These are phyloP conservation scores for Arnoldichthys spilopterus DNA, from an alignment of 2,797 vertebrate genomes.

Conservation along the genomic window DNA sequence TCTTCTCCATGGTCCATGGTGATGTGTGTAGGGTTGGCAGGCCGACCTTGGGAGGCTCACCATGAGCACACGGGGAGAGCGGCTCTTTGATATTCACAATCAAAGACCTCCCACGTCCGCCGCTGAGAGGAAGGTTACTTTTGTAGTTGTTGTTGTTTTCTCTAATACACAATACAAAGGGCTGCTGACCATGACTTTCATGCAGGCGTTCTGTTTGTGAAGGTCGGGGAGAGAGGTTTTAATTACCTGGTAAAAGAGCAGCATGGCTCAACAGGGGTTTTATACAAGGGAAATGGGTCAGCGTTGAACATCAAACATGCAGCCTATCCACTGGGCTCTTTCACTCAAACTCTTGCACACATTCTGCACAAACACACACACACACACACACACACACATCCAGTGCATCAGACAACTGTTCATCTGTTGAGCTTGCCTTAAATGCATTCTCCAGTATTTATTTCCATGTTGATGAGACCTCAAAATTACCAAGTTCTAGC, in stretches of 20 bases:
- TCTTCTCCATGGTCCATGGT: conserved; percentile 24
- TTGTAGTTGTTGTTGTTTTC: conserved; percentile 83
- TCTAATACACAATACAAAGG: conserved; percentile 79
- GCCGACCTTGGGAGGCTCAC: conserved; percentile 58
- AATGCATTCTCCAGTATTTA: background rate
- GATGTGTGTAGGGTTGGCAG: conserved; percentile 47
- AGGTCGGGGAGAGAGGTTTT: conserved; percentile 61
- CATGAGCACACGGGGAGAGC: conserved; percentile 53
- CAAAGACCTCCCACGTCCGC: conserved; percentile 74
- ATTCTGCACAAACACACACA: conserved; percentile 9
- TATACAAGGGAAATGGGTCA: conserved; percentile 70
- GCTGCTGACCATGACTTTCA: conserved; percentile 85
- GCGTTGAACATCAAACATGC: conserved; percentile 78
- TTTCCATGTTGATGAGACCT: conserved; percentile 20
- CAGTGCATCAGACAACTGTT: background rate
- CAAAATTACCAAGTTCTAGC: conserved; percentile 12
- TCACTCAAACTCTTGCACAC: conserved; percentile 20
- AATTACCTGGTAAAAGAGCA: conserved; percentile 60
- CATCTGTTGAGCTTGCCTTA: background rate
- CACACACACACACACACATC: conserved; percentile 4
- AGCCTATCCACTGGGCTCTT: conserved; percentile 60
- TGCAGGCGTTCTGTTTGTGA: conserved; percentile 66
- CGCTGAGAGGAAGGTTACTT: conserved; percentile 81
- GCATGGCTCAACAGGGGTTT: conserved; percentile 56
- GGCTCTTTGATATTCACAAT: conserved; percentile 65